Conservation (phyloP, 2,888 invertebrate genomes). For the Eupithecia vulgata region DNA sequence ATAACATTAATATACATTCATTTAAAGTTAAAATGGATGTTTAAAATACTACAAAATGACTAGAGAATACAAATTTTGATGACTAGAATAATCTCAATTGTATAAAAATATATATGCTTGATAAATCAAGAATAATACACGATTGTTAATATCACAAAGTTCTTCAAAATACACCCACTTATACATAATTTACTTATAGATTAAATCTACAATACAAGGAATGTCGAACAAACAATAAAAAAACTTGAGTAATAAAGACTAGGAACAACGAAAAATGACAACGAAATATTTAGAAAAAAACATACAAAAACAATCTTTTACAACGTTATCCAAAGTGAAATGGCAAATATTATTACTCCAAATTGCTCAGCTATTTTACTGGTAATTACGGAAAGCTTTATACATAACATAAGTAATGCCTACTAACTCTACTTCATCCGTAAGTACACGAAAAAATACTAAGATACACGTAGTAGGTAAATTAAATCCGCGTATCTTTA, state of each 20-base stretch:
- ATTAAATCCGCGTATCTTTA: background rate
- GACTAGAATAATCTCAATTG: constrained; percentile 20
- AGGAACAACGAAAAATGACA: background rate
- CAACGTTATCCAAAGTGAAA: background rate
- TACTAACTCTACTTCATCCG: background rate
- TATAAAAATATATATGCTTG: constrained; percentile 27
- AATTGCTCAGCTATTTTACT: background rate
- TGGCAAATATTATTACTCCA: background rate
- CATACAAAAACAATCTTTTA: background rate
- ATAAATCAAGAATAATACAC: constrained; percentile 12
- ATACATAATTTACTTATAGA: background rate
- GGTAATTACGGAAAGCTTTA: background rate
- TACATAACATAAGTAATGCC: background rate
- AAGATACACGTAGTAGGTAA: background rate
- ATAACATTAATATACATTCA: background rate
- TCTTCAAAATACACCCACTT: constrained; percentile 18
- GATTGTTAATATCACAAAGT: constrained; percentile 25
- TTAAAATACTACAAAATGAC: constrained; percentile 12
- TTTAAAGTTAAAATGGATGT: background rate
- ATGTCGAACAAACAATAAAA: background rate
- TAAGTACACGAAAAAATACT: background rate
- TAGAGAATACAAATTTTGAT: constrained; percentile 6
- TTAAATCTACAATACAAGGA: constrained; percentile 6
- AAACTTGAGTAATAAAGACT: background rate
- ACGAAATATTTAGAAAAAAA: no score